phyloP scores from a whole-genome alignment of 2,888 invertebrate species.

The Nephrotoma guestfalica region DNA sequence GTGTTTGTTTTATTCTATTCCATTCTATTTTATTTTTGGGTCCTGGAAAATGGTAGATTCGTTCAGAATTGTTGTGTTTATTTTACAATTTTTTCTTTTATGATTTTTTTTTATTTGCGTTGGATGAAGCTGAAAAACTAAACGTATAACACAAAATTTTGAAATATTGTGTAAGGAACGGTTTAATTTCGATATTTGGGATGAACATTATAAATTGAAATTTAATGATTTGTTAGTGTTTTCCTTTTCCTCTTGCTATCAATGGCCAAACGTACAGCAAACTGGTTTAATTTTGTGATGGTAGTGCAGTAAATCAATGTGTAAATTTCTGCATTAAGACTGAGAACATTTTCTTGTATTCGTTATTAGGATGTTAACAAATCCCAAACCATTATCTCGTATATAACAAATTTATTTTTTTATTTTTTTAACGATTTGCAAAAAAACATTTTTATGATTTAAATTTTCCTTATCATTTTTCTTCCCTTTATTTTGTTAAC shows the following conservation, averaged over 20 bases:
- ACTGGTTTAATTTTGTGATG: not conserved
- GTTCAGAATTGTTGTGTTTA: not conserved
- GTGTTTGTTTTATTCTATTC: not conserved
- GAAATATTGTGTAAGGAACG: not conserved
- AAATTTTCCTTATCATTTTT: not conserved
- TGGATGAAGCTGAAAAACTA: not conserved
- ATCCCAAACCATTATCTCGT: not conserved
- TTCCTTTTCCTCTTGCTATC: not conserved
- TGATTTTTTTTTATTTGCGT: not conserved
- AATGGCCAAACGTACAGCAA: not conserved
- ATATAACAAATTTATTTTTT: not conserved
- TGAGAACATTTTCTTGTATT: not conserved
- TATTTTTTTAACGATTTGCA: not conserved
- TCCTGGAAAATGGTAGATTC: not conserved
- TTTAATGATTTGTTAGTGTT: not conserved
- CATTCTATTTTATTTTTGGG: not conserved
- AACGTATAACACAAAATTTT: not conserved
- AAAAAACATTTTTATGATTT: not conserved
- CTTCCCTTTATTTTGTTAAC: not conserved
- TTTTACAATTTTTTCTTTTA: not conserved
- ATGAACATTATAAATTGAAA: not conserved
- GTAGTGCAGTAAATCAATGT: not conserved
- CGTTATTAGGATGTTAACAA: not conserved
- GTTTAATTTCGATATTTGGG: not conserved
- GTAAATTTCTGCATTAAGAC: not conserved